Base-by-base conservation (phyloP, 2,888 invertebrate species). In the Sinohyriopsis cumingii region DNA sequence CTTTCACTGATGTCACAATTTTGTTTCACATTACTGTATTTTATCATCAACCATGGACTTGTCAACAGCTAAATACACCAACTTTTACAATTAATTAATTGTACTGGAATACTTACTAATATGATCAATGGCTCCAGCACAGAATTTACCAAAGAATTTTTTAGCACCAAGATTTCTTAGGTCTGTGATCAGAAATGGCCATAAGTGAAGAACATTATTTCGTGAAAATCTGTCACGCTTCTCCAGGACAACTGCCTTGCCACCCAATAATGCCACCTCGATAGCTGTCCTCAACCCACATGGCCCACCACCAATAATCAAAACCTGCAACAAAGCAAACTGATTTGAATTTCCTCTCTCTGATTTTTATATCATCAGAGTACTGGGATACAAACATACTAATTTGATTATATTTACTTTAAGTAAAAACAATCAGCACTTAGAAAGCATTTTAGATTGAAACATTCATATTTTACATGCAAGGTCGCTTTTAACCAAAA, bases 131-230 rank as follows among this genome's bases (percentile, higher is more conserved):
- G 97, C 94, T 25, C 98, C 99, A 1, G 98, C 98, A 91, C 99
- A 99, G 91, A 99, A 99, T 91, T 98, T 98, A 22, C 98, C 98
- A 89, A 97, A 98, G 92, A 99, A 99, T 89, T 98, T 97, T 90
- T 99, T 99, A 24, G 98, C 98, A 25, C 98, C 99, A 53, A 99
- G 93, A 77, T 94, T 94, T 71, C 95, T 93, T 80, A 99, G 92
- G 91, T 99, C 99, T 82, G 97, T 95, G 74, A 99, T 99, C 61
- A 99, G 96, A 91, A 96, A 98, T 64, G 98, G 98, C 99, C 99
- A 99, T 77, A 99, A 91, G 90, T 99, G 99, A 62, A 99, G 93
- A 53, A 99, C 98, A 90, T 99, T 99, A 92, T 99, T 98, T 18
- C 90, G 77, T 24, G 90, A 90, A 79, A 90, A 90, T 25, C 89